Conservation (phyloP, 92 coral and sea anemone genomes). For the Siderastrea radians region DNA sequence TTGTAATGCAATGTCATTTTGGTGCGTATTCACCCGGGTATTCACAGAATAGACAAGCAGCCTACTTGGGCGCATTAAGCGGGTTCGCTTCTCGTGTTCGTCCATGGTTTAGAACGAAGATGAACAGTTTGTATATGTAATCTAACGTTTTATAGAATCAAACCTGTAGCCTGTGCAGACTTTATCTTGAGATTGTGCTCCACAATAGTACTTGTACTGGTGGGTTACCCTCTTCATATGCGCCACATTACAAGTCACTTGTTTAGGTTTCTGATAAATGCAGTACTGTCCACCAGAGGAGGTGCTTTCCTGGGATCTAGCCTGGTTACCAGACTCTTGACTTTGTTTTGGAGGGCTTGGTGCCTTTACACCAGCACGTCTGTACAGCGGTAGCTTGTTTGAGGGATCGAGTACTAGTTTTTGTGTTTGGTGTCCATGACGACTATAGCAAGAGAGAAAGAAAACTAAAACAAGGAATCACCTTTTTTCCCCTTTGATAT, state of each 20-base stretch:
- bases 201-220: constrained; percentile 76
- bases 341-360: constrained; percentile 36
- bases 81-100: background rate
- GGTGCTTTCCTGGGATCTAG: constrained; percentile 20
- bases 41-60: too few species aligned
- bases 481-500: too few species aligned
- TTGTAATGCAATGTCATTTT: too few species aligned
- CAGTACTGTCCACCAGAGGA: constrained; percentile 71
- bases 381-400: constrained; percentile 48
- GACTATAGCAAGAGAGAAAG: background rate
- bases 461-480: background rate
- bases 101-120: background rate
- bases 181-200: constrained; percentile 43
- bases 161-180: constrained; percentile 84
- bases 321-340: constrained; percentile 19
- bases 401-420: constrained; percentile 33
- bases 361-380: constrained; percentile 24
- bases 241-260: constrained; percentile 82
- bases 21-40: too few species aligned
- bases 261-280: constrained; percentile 72
- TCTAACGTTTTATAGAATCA: background rate
- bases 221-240: constrained; percentile 71
- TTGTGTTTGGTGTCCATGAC: background rate
- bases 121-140: too few species aligned
- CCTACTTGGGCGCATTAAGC: too few species aligned